Conservation (phyloP, 2,113 vertebrate species). For the Misgurnus anguillicaudatus region DNA sequence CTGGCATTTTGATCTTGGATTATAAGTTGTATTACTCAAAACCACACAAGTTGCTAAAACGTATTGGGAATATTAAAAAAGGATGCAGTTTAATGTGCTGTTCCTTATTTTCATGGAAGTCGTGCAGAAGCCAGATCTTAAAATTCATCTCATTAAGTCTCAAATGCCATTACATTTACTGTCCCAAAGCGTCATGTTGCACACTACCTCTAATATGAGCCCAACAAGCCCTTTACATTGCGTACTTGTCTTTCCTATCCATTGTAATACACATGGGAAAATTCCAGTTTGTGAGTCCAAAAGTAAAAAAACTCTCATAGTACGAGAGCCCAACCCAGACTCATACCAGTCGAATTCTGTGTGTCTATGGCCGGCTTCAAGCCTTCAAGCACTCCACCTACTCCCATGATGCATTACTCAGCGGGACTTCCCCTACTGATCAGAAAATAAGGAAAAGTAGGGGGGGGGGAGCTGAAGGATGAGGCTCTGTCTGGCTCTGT, state of each 20-base stretch:
- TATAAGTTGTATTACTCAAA: neutral
- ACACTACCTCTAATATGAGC: constrained; percentile 24
- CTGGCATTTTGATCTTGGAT: too few species aligned
- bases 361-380: constrained; percentile 66
- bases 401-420: constrained; percentile 80
- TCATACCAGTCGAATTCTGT: constrained; percentile 63
- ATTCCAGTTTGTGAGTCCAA: constrained; percentile 46
- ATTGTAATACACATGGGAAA: constrained; percentile 41
- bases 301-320: constrained; percentile 26
- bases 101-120: constrained; percentile 14
- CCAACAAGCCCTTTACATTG: neutral
- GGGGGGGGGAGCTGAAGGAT: constrained; percentile 1
- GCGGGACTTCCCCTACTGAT: constrained; percentile 50
- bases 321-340: constrained; percentile 62
- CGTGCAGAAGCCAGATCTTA: constrained; percentile 25
- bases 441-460: neutral
- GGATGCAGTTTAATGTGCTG: constrained; percentile 12
- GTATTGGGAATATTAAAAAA: constrained; percentile 2
- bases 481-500: constrained; percentile 45
- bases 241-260: constrained; percentile 11
- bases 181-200: constrained; percentile 9
- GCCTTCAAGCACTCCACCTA: constrained; percentile 77
- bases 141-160: constrained; percentile 10
- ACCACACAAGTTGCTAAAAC: constrained; percentile 26
- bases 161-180: constrained; percentile 14